Conservation (phyloP, 2,888 invertebrate species). For the Julus scandinavius region DNA sequence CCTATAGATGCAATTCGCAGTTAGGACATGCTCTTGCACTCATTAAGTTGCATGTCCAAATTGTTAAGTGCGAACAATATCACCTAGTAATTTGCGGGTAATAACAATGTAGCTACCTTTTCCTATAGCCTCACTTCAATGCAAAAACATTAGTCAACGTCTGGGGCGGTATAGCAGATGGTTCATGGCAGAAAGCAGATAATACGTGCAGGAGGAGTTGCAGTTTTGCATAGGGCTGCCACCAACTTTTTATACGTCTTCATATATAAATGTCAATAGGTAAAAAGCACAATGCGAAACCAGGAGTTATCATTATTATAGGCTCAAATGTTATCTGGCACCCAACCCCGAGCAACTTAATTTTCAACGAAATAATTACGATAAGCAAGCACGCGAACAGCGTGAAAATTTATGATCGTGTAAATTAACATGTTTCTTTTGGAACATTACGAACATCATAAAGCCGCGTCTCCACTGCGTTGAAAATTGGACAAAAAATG, state of each 20-base stretch:
- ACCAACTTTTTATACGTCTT: slow-evolving; percentile 20
- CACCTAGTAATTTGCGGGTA: slow-evolving; percentile 42
- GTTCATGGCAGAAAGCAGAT: slow-evolving; percentile 27
- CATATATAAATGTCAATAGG: neutral
- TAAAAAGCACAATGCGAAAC: neutral
- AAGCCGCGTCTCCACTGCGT: too few relatives aligned
- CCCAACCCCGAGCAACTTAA: neutral
- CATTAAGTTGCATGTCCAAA: slow-evolving; percentile 39
- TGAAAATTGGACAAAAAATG: too few relatives aligned
- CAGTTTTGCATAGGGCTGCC: neutral
- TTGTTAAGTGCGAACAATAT: slow-evolving; percentile 42
- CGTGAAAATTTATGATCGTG: neutral
- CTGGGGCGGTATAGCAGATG: slow-evolving; percentile 39
- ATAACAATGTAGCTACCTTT: slow-evolving; percentile 42
- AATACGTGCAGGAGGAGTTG: slow-evolving; percentile 24
- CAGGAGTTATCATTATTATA: neutral
- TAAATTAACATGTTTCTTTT: neutral
- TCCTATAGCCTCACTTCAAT: slow-evolving; percentile 30
- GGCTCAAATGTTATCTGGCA: neutral
- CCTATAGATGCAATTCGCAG: neutral
- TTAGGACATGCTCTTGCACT: neutral
- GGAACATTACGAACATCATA: neutral
- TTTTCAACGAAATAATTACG: neutral
- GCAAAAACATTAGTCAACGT: slow-evolving; percentile 30
- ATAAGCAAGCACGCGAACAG: slow-evolving; percentile 1